Base-by-base conservation (phyloP, 2,888 invertebrate genomes). In the Adela reaumurella region DNA sequence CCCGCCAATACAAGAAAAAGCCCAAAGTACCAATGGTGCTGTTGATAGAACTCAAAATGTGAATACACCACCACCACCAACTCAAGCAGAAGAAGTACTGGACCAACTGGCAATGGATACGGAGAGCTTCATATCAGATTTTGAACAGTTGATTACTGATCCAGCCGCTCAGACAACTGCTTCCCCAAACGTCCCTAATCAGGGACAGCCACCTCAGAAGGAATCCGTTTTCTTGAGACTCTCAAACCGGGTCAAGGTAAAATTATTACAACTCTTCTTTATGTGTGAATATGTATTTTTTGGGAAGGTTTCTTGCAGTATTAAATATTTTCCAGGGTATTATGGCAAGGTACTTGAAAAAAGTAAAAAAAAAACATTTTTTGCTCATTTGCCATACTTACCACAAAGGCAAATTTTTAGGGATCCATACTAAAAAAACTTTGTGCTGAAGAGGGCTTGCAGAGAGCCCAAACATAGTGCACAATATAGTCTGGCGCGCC, bases 151-250 rank as follows among this genome's bases (percentile, higher is more conserved):
- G 49, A 72, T 73, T 14, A 70, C 72, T 43, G 74, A 74, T 35
- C 77, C 76, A 2, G 65, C 69, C 14, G 14, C 3, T 11, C 35
- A 68, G 3, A 61, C 67, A 43, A 58, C 63, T 1, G 62, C 65
- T 1, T 60, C 68, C 2, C 59, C 67, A 4, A 60, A 67, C 14
- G 63, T 67, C 8, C 67, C 69, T 2, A 70, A 70, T 50, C 73
- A 65, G 54, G 67, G 62, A 11, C 72, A 68, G 54, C 59, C 63
- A 20, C 67, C 69, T 51, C 92, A 92, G 62, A 94, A 95, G 59
- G 97, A 97, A 69, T 94, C 95, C 8, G 93, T 97, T n/a, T 95
- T 99, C 67, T 85, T 98, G 63, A 83, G 97, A 56, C 83, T 99
- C 51, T 94, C 94, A 51, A 99, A 98, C 70, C 86, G 97, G 62